phyloP scores from a whole-genome alignment of 2,113 vertebrate species.

The Eleginops maclovinus region DNA sequence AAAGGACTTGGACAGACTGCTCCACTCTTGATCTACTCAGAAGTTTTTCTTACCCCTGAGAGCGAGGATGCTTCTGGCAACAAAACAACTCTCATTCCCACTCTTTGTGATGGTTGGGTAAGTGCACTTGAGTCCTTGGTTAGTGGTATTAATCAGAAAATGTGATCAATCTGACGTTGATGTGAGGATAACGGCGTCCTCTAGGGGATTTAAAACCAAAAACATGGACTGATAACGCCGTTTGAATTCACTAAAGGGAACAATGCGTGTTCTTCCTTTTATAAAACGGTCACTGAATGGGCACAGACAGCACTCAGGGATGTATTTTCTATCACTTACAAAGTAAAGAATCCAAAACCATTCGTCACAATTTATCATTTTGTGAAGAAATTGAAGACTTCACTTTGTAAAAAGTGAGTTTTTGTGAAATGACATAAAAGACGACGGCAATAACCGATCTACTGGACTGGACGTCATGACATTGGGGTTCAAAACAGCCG shows the following conservation, averaged over 20 bases:
- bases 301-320: neutral
- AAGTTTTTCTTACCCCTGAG: conserved; percentile 27
- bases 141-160: conserved; percentile 29
- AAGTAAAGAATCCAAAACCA: neutral
- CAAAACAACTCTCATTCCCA: conserved; percentile 19
- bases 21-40: conserved; percentile 26
- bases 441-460: too few relatives aligned
- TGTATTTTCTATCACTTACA: neutral
- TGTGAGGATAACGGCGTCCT: conserved; percentile 7
- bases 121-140: conserved; percentile 9
- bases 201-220: conserved; percentile 16
- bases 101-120: neutral
- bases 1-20: conserved; percentile 39
- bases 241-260: neutral
- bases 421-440: neutral
- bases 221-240: neutral
- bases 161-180: conserved; percentile 28
- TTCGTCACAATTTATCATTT: neutral
- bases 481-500: too few relatives aligned
- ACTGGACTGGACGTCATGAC: too few relatives aligned
- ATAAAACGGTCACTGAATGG: neutral
- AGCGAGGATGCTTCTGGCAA: neutral
- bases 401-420: neutral
- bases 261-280: conserved; percentile 4
- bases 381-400: conserved; percentile 6